Percentiles rank a stretch among this genome's conserved stretches.
These are phyloP conservation scores for Mionectes macconnelli DNA, from an alignment of 2,113 vertebrate species.

Conservation along the genomic window DNA sequence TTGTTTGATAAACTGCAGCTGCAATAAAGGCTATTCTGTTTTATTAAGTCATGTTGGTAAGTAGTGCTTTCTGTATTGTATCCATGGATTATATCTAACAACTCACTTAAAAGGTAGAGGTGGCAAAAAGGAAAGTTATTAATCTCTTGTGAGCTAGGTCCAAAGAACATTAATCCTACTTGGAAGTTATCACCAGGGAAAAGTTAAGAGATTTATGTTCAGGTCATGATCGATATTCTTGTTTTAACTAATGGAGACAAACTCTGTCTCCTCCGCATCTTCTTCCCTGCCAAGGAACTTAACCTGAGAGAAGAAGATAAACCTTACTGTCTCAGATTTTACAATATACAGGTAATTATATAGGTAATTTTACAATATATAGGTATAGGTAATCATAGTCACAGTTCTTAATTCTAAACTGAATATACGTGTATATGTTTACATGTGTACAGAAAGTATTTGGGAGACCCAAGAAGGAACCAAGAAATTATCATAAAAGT, in stretches of 20 bases:
- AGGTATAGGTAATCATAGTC: neutral
- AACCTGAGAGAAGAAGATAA: neutral
- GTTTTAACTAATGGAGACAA: conserved; percentile 34
- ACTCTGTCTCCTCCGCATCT: neutral
- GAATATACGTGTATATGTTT: no score
- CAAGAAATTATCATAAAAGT: neutral
- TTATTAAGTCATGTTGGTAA: neutral
- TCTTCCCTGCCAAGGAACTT: neutral
- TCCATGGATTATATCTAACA: neutral
- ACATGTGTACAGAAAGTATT: neutral
- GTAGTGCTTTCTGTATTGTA: neutral
- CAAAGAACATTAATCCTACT: neutral
- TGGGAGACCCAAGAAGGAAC: neutral
- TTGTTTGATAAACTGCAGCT: neutral
- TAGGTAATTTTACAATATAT: no score
- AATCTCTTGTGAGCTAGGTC: neutral
- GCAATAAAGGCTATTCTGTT: neutral
- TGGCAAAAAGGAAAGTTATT: neutral
- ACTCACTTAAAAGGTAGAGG: neutral
- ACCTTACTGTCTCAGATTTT: neutral
- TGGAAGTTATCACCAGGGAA: neutral
- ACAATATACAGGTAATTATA: no score
- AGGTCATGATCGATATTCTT: neutral
- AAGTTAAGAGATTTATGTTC: conserved; percentile 20
- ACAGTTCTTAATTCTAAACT: neutral